phyloP scores from a whole-genome alignment of 1,140 invertebrate species.

The Drosophila ohnishii region DNA sequence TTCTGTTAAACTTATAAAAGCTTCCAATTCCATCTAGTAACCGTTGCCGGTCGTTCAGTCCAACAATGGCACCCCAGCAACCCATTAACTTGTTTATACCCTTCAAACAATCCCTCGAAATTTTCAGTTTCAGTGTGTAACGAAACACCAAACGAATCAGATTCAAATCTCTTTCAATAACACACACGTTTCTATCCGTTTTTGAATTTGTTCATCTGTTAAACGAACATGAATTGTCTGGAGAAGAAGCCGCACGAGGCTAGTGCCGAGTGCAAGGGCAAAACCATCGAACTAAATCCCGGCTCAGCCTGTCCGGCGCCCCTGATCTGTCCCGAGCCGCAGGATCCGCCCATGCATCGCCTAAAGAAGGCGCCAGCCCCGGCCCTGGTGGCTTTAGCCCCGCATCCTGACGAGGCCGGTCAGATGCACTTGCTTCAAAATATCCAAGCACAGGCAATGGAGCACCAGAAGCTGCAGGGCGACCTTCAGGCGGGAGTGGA shows the following conservation, averaged over 20 bases:
- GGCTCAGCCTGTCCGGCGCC: conserved; percentile 57
- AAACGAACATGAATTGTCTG: conserved; percentile 42
- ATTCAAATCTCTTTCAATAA: not conserved
- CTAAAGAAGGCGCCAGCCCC: conserved; percentile 25
- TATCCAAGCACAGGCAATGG: conserved; percentile 25
- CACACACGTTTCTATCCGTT: not conserved
- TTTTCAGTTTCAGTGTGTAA: conserved; percentile 28
- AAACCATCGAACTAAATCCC: conserved; percentile 49
- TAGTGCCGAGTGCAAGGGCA: conserved; percentile 27
- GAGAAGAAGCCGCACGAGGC: conserved; percentile 38
- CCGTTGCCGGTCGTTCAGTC: conserved; percentile 24
- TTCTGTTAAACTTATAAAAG: too few species aligned
- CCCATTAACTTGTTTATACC: conserved; percentile 46
- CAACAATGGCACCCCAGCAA: conserved; percentile 37
- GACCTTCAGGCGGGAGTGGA: conserved; percentile 57
- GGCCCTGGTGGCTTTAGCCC: conserved; percentile 32
- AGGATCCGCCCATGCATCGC: conserved; percentile 36
- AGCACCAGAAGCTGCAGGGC: conserved; percentile 31
- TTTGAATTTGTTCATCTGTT: not conserved
- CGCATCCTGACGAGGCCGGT: conserved; percentile 37
- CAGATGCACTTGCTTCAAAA: conserved; percentile 40
- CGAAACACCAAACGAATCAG: conserved; percentile 4
- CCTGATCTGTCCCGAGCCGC: conserved; percentile 45
- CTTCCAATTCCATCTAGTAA: conserved; percentile 26
- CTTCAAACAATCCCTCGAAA: conserved; percentile 48